Evolutionary conservation across 2,888 invertebrate genomes (phyloP).

Genomic region (Gastrophysa polygoni): DNA sequence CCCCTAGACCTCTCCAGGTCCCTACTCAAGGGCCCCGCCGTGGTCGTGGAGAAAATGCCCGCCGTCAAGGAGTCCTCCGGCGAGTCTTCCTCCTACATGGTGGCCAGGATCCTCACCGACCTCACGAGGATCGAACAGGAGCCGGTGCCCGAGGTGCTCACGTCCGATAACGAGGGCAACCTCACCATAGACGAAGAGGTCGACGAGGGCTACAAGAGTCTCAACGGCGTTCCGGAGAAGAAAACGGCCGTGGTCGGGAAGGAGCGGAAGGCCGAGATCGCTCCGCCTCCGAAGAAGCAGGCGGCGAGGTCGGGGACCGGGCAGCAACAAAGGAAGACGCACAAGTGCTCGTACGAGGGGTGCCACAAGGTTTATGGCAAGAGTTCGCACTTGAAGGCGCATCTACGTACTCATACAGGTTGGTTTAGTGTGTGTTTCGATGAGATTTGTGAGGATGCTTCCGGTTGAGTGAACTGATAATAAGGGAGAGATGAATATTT

Average conservation of each 20-base stretch:
- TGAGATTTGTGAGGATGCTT: too few species aligned
- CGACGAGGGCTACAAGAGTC: conserved; percentile 46
- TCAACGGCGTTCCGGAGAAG: conserved; percentile 41
- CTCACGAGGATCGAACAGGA: conserved; percentile 64
- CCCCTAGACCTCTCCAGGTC: conserved; percentile 56
- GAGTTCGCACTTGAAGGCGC: conserved; percentile 70
- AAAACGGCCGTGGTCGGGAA: conserved; percentile 32
- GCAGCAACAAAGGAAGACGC: conserved; percentile 59
- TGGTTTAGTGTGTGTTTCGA: too few species aligned
- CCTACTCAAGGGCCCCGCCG: conserved; percentile 44
- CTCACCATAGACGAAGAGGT: conserved; percentile 50
- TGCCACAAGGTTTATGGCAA: conserved; percentile 70
- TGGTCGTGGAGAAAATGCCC: conserved; percentile 52
- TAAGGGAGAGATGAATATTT: too few species aligned
- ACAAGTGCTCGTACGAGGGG: conserved; percentile 65
- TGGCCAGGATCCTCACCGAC: conserved; percentile 67
- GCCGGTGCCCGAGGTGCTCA: conserved; percentile 61
- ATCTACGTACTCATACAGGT: conserved; percentile 71
- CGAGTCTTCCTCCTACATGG: conserved; percentile 61
- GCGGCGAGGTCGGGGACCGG: conserved; percentile 37
- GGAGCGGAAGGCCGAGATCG: conserved; percentile 16
- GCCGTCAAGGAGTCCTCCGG: conserved; percentile 37
- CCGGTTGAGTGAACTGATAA: too few species aligned
- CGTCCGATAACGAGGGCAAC: conserved; percentile 39
- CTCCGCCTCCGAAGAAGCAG: conserved; percentile 23